phyloP scores from a whole-genome alignment of 2,113 vertebrate species.

The Tinamus guttatus region DNA sequence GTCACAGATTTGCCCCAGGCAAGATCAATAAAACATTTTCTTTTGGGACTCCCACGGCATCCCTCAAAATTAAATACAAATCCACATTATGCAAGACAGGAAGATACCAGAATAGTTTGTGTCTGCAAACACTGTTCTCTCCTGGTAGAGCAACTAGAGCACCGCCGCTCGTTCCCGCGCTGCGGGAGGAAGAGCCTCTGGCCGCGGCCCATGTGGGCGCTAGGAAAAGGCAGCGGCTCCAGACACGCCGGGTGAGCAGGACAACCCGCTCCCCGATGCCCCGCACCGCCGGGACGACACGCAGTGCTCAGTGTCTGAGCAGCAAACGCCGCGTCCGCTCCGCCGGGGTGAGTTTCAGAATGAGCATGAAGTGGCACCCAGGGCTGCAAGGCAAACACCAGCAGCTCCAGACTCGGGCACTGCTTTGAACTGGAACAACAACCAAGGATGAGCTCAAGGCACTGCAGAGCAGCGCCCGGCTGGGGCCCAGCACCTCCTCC shows the following conservation, averaged over 20 bases:
- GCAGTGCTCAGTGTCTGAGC: neutral
- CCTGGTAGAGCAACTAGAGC: neutral
- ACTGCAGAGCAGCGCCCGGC: neutral
- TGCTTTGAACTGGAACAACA: neutral
- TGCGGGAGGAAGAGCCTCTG: neutral
- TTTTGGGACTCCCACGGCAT: neutral
- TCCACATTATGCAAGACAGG: neutral
- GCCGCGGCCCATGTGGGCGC: accelerated
- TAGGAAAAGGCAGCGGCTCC: neutral
- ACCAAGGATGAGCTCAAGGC: neutral
- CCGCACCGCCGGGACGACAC: neutral
- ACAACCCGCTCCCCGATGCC: neutral
- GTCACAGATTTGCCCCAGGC: neutral
- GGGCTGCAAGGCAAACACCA: neutral
- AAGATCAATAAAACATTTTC: neutral
- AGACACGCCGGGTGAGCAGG: neutral
- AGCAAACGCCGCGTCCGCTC: neutral
- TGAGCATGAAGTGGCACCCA: neutral
- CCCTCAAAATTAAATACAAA: neutral
- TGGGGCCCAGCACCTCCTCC: neutral
- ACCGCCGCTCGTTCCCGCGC: neutral
- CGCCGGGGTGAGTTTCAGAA: neutral
- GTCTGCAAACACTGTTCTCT: neutral
- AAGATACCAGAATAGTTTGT: neutral
- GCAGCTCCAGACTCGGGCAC: neutral